These are phyloP conservation scores for Phoxinus phoxinus DNA, from an alignment of 2,113 vertebrate genomes.

Conservation along the genomic window DNA sequence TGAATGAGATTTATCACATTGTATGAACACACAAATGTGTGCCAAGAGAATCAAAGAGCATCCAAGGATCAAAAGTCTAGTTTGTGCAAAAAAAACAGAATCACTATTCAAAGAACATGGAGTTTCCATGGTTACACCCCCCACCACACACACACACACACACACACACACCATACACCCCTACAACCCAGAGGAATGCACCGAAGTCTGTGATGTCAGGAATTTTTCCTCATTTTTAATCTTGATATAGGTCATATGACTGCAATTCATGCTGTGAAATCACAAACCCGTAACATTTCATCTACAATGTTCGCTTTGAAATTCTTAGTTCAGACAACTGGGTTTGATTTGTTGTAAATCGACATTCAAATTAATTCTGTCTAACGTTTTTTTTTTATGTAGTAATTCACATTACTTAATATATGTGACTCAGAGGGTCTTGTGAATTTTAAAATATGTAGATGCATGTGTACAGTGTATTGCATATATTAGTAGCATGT, in stretches of 20 bases:
- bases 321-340: no score
- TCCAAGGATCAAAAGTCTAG: neutral
- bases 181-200: neutral
- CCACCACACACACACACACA: neutral
- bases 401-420: no score
- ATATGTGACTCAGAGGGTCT: no score
- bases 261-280: no score
- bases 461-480: neutral
- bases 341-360: no score
- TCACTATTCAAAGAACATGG: neutral
- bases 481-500: neutral
- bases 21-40: neutral
- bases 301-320: no score
- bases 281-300: no score
- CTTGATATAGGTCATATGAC: neutral
- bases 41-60: neutral
- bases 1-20: no score
- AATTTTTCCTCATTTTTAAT: neutral
- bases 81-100: neutral
- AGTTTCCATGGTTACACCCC: slow-evolving; percentile 15
- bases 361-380: no score
- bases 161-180: neutral
- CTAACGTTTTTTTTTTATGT: no score
- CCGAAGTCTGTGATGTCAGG: neutral
- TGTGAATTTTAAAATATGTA: no score